Base-by-base conservation (phyloP, 2,888 invertebrate species). In the Diaprepes abbreviatus region DNA sequence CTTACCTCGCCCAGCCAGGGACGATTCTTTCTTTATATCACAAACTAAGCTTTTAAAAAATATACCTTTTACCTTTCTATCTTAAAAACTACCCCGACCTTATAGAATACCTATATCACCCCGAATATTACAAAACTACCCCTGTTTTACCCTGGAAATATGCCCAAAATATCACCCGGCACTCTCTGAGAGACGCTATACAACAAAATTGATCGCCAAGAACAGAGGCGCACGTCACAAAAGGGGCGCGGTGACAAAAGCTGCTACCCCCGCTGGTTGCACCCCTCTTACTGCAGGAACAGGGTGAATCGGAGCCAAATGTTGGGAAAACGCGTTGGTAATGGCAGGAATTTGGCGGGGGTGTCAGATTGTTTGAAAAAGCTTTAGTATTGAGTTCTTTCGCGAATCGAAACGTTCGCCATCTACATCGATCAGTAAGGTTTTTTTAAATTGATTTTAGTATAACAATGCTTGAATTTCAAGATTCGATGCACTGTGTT, bases 181-280 rank as follows among this genome's bases (percentile, higher is more conserved):
- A 43, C 54, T 55, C 59, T 64, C 33, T 28, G 28, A 52, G 50
- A 57, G 62, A 64, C 64, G 64, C 66, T 66, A 66, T 58, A 48
- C 60, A 24, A 50, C 54, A 55, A 64, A 65, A 68, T 71, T 68
- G 71, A 71, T 71, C 71, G 70, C 50, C 21, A 40, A 28, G 35
- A 24, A 14, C 64, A 66, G 66, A 40, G 71, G 63, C 66, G 66
- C 71, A 63, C 71, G 71, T 66, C 66, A 36, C 58, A 48, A 38
- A 45, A 54, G 62, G 69, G 65, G 55, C 33, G 66, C 70, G 62
- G 82, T 81, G 82, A 82, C 81, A 81, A 83, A 80, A 81, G 81
- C 82, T 83, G 82, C 83, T 82, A 81, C 83, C 83, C 84, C 64
- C 65, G 63, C 83, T 81, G 81, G 82, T 80, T 80, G 82, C 81